phyloP scores from a whole-genome alignment of 2,113 vertebrate genomes.

The Sylvicapra grimmia region DNA sequence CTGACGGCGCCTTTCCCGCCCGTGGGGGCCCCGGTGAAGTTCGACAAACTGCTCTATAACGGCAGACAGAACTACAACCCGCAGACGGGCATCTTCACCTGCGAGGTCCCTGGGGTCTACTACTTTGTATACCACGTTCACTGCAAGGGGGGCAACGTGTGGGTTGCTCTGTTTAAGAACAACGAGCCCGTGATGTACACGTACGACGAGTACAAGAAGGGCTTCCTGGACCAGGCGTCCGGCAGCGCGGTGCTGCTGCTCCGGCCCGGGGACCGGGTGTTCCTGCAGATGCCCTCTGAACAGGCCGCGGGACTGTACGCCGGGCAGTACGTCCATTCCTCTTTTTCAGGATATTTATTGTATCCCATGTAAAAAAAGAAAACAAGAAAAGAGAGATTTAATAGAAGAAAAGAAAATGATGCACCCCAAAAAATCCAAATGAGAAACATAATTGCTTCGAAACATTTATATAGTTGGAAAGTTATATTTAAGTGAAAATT shows the following conservation, averaged over 20 bases:
- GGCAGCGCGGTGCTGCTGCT: slow-evolving; percentile 94
- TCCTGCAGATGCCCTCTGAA: slow-evolving; percentile 94
- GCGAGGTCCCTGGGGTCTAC: slow-evolving; percentile 93
- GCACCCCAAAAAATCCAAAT: slow-evolving; percentile 16
- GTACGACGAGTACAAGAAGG: slow-evolving; percentile 97
- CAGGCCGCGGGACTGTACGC: slow-evolving; percentile 97
- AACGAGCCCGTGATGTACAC: slow-evolving; percentile 97
- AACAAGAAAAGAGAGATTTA: slow-evolving; percentile 19
- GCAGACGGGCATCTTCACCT: slow-evolving; percentile 94
- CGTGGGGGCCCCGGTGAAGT: slow-evolving; percentile 90
- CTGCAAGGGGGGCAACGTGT: slow-evolving; percentile 96
- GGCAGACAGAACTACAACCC: slow-evolving; percentile 96
- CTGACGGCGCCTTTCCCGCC: slow-evolving; percentile 93
- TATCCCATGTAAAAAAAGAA: slow-evolving; percentile 89
- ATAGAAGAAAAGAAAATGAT: slow-evolving; percentile 43
- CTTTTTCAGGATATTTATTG: slow-evolving; percentile 97
- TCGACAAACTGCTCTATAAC: slow-evolving; percentile 95
- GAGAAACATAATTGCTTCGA: slow-evolving; percentile 71
- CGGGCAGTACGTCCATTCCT: slow-evolving; percentile 94
- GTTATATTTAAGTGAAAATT: slow-evolving; percentile 76
- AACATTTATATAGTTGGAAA: slow-evolving; percentile 74
- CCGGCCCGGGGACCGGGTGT: slow-evolving; percentile 88
- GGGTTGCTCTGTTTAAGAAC: slow-evolving; percentile 97
- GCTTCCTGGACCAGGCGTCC: slow-evolving; percentile 95
- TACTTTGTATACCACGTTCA: slow-evolving; percentile 97